A percentile compares a stretch with the other conserved stretches of the same genome.
Evolutionary conservation across 2,797 vertebrate species (phyloP).

Genomic region (Argyrosomus regius): DNA sequence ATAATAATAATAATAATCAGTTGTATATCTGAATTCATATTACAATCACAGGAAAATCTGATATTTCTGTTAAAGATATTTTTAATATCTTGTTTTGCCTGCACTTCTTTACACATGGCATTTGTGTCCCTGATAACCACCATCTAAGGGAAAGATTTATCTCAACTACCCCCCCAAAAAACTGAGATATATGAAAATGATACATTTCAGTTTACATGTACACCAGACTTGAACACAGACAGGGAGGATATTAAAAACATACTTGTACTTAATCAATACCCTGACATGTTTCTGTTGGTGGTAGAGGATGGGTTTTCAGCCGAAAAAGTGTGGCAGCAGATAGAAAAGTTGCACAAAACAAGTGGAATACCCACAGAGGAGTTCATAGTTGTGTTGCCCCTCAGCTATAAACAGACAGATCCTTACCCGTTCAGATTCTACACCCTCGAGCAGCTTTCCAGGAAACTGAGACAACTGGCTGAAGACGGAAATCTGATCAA

Average conservation of each 20-base stretch:
- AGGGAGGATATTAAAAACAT: fast-evolving
- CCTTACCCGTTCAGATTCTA: fast-evolving
- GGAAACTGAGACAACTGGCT: background rate
- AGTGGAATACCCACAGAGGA: background rate
- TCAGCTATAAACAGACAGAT: fast-evolving
- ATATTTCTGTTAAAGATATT: no score
- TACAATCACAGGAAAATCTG: no score
- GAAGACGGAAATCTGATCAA: fast-evolving
- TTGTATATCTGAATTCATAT: no score
- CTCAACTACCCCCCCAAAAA: fast-evolving
- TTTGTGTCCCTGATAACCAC: background rate
- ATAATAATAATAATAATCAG: no score
- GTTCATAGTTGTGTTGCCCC: background rate
- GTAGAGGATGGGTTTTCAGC: background rate
- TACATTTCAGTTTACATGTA: background rate
- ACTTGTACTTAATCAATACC: fast-evolving
- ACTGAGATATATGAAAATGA: background rate
- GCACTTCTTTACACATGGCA: conserved; percentile 4
- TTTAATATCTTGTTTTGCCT: background rate
- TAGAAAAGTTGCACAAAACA: fast-evolving
- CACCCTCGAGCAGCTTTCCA: background rate
- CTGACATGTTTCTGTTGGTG: conserved; percentile 9
- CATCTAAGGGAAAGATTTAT: background rate
- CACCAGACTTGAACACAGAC: fast-evolving
- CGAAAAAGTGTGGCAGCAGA: background rate